Evolutionary conservation across 37 sponge, comb jelly and placozoan genomes (phyloP).

Genomic region (Haliclona indistincta): DNA sequence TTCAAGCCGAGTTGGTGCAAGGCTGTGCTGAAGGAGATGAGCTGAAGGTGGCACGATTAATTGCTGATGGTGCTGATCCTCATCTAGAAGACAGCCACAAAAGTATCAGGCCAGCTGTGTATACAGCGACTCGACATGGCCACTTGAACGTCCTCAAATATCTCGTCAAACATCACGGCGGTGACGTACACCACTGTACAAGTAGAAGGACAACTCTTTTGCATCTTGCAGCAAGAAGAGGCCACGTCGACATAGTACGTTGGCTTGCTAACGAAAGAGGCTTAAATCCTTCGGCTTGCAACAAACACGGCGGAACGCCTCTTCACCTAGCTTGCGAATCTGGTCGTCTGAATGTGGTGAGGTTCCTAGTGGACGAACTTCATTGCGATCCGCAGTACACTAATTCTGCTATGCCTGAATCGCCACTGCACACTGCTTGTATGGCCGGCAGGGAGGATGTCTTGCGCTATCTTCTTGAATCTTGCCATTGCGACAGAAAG

Average conservation of each 20-base stretch:
- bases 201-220: constrained; percentile 24
- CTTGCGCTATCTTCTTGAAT: constrained; percentile 32
- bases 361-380: constrained; percentile 12
- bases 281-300: constrained; percentile 11
- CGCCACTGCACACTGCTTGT: constrained; percentile 48
- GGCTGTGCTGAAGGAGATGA: not conserved
- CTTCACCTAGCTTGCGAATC: constrained; percentile 30
- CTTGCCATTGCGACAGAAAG: not conserved
- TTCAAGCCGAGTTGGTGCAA: not conserved
- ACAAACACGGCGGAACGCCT: constrained; percentile 28
- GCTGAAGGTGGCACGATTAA: not conserved
- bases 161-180: constrained; percentile 11
- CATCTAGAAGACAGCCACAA: not conserved
- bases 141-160: not conserved
- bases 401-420: not conserved
- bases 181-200: constrained; percentile 15
- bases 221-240: constrained; percentile 24
- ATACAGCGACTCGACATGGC: constrained; percentile 23
- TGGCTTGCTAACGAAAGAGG: constrained; percentile 1
- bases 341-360: constrained; percentile 36
- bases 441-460: constrained; percentile 18
- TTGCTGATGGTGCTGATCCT: not conserved
- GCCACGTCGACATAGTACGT: constrained; percentile 19
- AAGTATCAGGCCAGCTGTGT: constrained; percentile 7
- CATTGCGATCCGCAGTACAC: constrained; percentile 5